Conservation (phyloP, 2,888 invertebrate genomes). For the Didymodactylos carnosus region DNA sequence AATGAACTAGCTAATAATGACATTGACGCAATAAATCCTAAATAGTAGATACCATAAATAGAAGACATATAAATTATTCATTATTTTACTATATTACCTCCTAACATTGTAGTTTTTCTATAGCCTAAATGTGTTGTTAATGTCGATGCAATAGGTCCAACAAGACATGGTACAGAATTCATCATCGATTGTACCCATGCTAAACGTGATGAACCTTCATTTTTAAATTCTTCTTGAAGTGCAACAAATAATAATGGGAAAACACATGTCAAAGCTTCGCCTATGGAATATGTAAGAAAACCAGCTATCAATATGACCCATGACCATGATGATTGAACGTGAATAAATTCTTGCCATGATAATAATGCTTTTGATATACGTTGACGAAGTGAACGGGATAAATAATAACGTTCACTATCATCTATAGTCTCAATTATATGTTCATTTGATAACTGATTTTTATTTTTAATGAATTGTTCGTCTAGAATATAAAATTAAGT, state of each 20-base stretch:
- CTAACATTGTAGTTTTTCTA: constrained; percentile 7
- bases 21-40: not conserved
- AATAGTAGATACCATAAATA: no score
- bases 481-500: no score
- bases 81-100: no score
- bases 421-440: no score
- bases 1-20: not conserved
- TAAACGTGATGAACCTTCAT: constrained; percentile 1
- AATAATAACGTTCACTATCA: no score
- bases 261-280: constrained; percentile 1
- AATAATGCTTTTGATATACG: not conserved
- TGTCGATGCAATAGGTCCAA: constrained; percentile 9
- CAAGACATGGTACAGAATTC: constrained; percentile 3
- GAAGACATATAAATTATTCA: no score
- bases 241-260: constrained; percentile 11
- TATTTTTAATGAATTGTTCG: no score
- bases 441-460: no score
- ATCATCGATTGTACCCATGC: constrained; percentile 7
- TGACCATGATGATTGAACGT: not conserved
- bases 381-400: not conserved
- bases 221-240: not conserved
- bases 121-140: constrained; percentile 11
- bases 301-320: constrained; percentile 5
- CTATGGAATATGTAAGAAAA: constrained; percentile 8
- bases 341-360: not conserved